phyloP scores from a whole-genome alignment of 2,888 invertebrate genomes.

The Scaeva pyrastri region DNA sequence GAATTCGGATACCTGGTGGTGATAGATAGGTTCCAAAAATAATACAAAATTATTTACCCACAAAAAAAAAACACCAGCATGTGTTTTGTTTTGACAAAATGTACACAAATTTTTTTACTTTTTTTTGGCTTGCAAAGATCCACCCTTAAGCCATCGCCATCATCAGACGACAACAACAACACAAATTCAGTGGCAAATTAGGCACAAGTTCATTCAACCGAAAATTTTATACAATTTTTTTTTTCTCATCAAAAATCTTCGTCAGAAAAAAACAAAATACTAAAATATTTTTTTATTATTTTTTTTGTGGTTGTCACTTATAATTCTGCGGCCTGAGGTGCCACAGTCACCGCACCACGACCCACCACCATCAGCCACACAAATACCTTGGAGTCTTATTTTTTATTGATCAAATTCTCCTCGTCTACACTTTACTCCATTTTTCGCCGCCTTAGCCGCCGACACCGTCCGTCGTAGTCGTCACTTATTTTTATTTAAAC shows the following conservation, averaged over 20 bases:
- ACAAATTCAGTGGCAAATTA: conserved; percentile 11
- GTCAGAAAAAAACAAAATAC: conserved; percentile 3
- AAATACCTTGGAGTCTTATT: conserved; percentile 64
- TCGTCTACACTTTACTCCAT: conserved; percentile 39
- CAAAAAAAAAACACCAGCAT: not conserved
- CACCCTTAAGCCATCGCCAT: conserved; percentile 28
- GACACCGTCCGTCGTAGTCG: too few species aligned
- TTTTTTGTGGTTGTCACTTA: conserved; percentile 62
- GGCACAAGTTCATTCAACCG: conserved; percentile 72
- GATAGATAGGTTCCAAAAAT: not conserved
- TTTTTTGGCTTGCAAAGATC: not conserved
- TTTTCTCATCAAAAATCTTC: conserved; percentile 37
- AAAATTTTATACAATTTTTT: conserved; percentile 43
- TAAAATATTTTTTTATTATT: conserved; percentile 55
- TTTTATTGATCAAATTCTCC: conserved; percentile 70
- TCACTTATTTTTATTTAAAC: conserved; percentile 28
- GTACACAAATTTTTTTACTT: conserved; percentile 5
- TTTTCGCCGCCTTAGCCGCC: conserved; percentile 28
- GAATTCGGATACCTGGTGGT: not conserved
- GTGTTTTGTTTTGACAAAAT: conserved; percentile 25
- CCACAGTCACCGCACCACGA: conserved; percentile 24
- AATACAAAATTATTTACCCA: not conserved
- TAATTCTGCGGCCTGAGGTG: conserved; percentile 59
- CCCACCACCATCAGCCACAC: conserved; percentile 4
- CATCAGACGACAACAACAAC: not conserved